Evolutionary conservation across 2,113 vertebrate species (phyloP), one percentile per base, ranked within the genome.

Genomic region (Ceyx cyanopectus): DNA sequence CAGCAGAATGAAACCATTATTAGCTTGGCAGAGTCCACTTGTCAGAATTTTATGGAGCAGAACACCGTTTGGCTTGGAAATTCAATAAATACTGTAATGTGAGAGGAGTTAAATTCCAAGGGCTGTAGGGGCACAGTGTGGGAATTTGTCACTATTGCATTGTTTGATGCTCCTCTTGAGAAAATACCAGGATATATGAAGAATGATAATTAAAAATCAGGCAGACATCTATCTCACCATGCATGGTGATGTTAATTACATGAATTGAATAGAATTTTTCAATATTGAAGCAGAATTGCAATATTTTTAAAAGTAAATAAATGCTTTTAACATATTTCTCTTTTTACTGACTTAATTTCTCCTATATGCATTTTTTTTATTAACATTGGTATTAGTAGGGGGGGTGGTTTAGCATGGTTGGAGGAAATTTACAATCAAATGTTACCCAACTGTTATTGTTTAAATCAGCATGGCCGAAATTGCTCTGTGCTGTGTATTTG

Each of bases 21-120:
- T 98, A 98, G 98, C 97, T 98, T 98, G 98, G 98, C 98, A 98
- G 97, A 98, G 98, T 98, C 98, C 98, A 98, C 98, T 99, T 98
- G 98, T 98, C 98, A 98, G 97, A 98, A 97, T 98, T 99, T 99
- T 99, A 99, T 99, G 98, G 98, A 98, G 98, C 98, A 98, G 98
- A 98, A 98, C 98, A 98, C 97, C 95, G 97, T 98, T 98, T 98
- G 98, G 97, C 98, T 97, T 98, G 97, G 97, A 98, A 98, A 98
- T 99, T 98, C 98, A 98, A 98, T 99, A 99, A 99, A 98, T 98
- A 98, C 97, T 96, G 96, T 98, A 98, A 98, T 98, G 97, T 98
- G 97, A 98, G 98, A 98, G 97, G 97, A 98, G 98, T 98, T 98
- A 98, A 98, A 98, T 97, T 98, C 95, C 97, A 98, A 98, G 97